Conservation (phyloP, 2,888 invertebrate species). For the Napeogenes inachia region DNA sequence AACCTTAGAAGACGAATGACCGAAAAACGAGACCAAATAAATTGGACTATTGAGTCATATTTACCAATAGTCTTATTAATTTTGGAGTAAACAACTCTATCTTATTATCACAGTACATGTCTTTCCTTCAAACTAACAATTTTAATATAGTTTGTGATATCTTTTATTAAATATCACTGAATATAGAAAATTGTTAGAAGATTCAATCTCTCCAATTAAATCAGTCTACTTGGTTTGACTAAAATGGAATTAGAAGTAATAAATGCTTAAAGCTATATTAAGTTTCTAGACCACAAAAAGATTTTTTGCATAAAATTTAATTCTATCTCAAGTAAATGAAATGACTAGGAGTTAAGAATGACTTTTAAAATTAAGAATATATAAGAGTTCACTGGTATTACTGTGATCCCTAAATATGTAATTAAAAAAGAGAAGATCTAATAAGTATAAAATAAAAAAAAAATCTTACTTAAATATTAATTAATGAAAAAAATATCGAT, state of each 20-base stretch:
- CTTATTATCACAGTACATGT: constrained; percentile 67
- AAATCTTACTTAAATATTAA: too few relatives aligned
- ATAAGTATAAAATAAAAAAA: too few relatives aligned
- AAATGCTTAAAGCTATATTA: neutral
- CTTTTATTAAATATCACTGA: neutral
- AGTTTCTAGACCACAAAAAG: too few relatives aligned
- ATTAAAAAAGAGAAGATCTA: too few relatives aligned
- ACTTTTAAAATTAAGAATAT: too few relatives aligned
- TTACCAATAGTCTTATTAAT: too few relatives aligned
- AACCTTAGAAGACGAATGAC: neutral
- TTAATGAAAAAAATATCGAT: too few relatives aligned
- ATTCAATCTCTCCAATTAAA: constrained; percentile 48
- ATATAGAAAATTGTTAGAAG: constrained; percentile 39
- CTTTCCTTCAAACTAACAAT: constrained; percentile 38
- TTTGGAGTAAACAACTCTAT: constrained; percentile 16
- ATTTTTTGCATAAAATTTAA: too few relatives aligned
- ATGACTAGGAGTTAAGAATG: too few relatives aligned
- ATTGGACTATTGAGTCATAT: neutral
- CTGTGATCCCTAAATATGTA: too few relatives aligned
- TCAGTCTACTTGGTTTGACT: constrained; percentile 36
- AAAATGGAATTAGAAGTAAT: neutral
- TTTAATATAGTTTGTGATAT: constrained; percentile 13
- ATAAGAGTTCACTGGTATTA: too few relatives aligned
- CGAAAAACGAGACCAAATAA: neutral
- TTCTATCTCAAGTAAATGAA: too few relatives aligned